A percentile compares a stretch with the other conserved stretches of the same genome.
Evolutionary conservation across 2,888 invertebrate species (phyloP).

Genomic region (Zaprionus obscuricornis): DNA sequence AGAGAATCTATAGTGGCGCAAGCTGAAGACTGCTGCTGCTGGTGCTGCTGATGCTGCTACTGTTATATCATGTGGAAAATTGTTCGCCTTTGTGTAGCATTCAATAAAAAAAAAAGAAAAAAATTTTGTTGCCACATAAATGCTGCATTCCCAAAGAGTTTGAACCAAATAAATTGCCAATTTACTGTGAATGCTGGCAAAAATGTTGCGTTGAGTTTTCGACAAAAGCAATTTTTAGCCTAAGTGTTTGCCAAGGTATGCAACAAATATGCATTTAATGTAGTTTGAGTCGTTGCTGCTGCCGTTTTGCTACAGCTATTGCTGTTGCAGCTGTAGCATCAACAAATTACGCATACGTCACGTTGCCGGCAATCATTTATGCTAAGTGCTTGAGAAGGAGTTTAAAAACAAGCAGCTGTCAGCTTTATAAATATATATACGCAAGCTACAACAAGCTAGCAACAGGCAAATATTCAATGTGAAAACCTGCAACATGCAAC

Average conservation of each 20-base stretch:
- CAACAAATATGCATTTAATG: slow-evolving; percentile 72
- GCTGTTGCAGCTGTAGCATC: slow-evolving; percentile 35
- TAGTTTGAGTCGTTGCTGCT: slow-evolving; percentile 33
- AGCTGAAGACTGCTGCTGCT: too few relatives aligned
- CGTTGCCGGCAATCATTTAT: slow-evolving; percentile 56
- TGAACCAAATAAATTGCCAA: slow-evolving; percentile 68
- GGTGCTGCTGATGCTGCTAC: slow-evolving; percentile 12
- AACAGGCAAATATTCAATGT: too few relatives aligned
- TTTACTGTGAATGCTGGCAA: slow-evolving; percentile 38
- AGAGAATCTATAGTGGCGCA: too few relatives aligned
- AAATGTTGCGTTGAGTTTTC: slow-evolving; percentile 32
- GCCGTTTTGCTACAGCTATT: slow-evolving; percentile 30
- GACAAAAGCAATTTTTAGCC: slow-evolving; percentile 40
- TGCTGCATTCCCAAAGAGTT: slow-evolving; percentile 24
- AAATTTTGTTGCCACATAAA: slow-evolving; percentile 44
- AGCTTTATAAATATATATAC: slow-evolving; percentile 45
- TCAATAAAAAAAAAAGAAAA: slow-evolving; percentile 50
- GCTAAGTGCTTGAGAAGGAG: not conserved
- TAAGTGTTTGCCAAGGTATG: slow-evolving; percentile 51
- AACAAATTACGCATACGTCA: slow-evolving; percentile 73
- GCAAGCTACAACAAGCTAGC: slow-evolving; percentile 41
- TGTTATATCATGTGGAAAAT: slow-evolving; percentile 55
- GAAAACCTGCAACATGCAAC: slow-evolving; percentile 12
- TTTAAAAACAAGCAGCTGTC: slow-evolving; percentile 48
- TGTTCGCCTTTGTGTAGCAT: slow-evolving; percentile 39